These are phyloP conservation scores for Python bivittatus DNA, from an alignment of 2,113 vertebrate species.

Conservation along the genomic window DNA sequence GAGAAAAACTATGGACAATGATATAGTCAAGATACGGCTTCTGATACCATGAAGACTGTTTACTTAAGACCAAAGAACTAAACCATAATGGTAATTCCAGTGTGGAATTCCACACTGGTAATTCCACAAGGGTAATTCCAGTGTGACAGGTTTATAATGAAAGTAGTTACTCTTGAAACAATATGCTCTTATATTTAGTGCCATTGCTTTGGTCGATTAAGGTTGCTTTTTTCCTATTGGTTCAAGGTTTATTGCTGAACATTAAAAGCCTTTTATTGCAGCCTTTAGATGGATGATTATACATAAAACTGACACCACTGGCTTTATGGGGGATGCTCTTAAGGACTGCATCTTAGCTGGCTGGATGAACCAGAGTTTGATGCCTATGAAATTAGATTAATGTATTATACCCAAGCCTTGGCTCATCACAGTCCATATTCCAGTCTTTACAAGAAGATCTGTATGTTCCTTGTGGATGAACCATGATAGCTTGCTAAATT, in stretches of 20 bases:
- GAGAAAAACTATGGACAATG: background rate
- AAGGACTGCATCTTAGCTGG: constrained; percentile 48
- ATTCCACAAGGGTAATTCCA: constrained; percentile 8
- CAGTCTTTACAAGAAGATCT: constrained; percentile 32
- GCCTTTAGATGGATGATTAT: constrained; percentile 8
- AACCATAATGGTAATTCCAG: background rate
- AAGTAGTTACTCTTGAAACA: background rate
- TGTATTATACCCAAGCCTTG: constrained; percentile 10
- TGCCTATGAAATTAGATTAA: constrained; percentile 12
- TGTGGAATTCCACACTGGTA: background rate
- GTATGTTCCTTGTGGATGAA: background rate
- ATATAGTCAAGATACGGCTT: background rate
- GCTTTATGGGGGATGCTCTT: constrained; percentile 47
- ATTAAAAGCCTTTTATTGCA: constrained; percentile 35
- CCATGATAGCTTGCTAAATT: constrained; percentile 52
- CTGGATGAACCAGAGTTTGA: constrained; percentile 36
- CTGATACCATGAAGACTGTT: background rate
- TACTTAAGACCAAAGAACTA: background rate
- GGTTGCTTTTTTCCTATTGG: constrained; percentile 4
- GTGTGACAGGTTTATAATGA: constrained; percentile 2
- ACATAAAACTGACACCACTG: background rate
- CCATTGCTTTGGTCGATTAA: background rate
- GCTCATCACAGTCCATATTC: constrained; percentile 49
- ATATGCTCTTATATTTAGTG: background rate
- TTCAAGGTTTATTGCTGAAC: constrained; percentile 20